Percentiles rank a stretch among this genome's conserved stretches.
Conservation (phyloP, 2,888 invertebrate genomes). For the Meloe dianella region DNA sequence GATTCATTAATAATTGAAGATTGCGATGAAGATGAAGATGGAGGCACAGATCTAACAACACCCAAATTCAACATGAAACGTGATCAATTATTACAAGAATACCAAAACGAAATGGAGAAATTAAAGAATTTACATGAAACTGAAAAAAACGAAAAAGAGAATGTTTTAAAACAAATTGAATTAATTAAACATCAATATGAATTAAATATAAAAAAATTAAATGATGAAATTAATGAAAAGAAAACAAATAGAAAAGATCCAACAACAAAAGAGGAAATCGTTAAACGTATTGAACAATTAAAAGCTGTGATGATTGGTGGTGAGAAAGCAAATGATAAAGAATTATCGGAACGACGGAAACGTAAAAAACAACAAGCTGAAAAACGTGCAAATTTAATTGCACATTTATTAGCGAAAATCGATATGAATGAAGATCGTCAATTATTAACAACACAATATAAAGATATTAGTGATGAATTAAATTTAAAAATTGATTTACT, state of each 20-base stretch:
- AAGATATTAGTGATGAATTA: constrained; percentile 80
- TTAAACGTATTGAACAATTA: constrained; percentile 61
- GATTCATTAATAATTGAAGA: constrained; percentile 48
- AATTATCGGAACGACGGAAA: constrained; percentile 71
- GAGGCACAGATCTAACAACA: too few relatives aligned
- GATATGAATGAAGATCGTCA: constrained; percentile 74
- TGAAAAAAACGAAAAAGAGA: constrained; percentile 57
- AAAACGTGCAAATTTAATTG: constrained; percentile 62
- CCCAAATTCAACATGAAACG: constrained; percentile 50
- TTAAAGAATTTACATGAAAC: constrained; percentile 56
- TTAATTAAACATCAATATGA: constrained; percentile 66
- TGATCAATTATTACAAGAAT: constrained; percentile 59
- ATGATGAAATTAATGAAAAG: constrained; percentile 63
- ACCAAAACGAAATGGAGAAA: constrained; percentile 63
- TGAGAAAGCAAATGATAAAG: constrained; percentile 74
- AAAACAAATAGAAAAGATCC: constrained; percentile 23
- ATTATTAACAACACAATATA: constrained; percentile 75
- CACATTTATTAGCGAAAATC: constrained; percentile 65
- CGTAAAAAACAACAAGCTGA: constrained; percentile 75
- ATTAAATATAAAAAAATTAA: constrained; percentile 64
- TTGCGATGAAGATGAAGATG: constrained; percentile 13
- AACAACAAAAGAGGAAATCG: constrained; percentile 49
- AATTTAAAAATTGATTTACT: constrained; percentile 72
- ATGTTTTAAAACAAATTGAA: constrained; percentile 58
- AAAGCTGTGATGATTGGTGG: constrained; percentile 82